Percentiles rank a stretch among this genome's conserved stretches.
Evolutionary conservation across 2,113 vertebrate species (phyloP).

Genomic region (chimpanzee (Pan troglodytes)): NHGRI_mPanTro3-v2.1_pri NC_072407.2:114091001-114091500

Average conservation of each 20-base stretch:
- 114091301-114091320: neutral
- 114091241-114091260: neutral
- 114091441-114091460: neutral
- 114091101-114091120: neutral
- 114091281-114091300: neutral
- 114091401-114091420: neutral
- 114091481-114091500: neutral
- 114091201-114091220: neutral
- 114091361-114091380: neutral
- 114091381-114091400: neutral
- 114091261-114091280: neutral
- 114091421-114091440: neutral
- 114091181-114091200: neutral
- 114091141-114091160: neutral
- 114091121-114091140: neutral
- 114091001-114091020: too few relatives aligned
- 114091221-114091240: neutral
- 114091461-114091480: neutral
- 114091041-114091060: neutral
- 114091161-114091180: neutral
- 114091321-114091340: neutral
- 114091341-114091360: neutral
- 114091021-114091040: too few relatives aligned
- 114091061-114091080: neutral
- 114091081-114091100: neutral